Base-by-base conservation (phyloP, 1,140 invertebrate species). In the Drosophila kanapiae region DNA sequence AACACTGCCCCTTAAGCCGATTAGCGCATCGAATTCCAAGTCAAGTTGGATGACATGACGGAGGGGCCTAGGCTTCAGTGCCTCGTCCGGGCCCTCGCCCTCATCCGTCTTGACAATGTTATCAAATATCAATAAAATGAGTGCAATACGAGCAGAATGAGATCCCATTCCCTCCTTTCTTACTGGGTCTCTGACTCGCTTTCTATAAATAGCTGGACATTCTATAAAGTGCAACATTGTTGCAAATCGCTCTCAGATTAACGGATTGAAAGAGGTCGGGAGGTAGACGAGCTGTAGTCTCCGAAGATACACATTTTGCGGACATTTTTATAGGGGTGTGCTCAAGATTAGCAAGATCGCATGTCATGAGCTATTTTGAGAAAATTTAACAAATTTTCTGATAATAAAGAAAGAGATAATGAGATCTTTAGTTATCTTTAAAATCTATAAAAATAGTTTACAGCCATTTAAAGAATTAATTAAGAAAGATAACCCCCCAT, bases 111-210 rank as follows among this genome's bases (percentile, higher is more conserved):
- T 84, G 82, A 82, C 83, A 79, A 84, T 87, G 83, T 88, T 88
- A 87, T 87, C 83, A 84, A 65, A 88, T 88, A 88, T 87, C 84
- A 87, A 87, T 80, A 87, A 87, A 83, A 76, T 43, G 65, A 75
- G 58, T 64, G 53, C 45, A 81, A 65, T 71, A 60, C 69, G 76
- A 49, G 51, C 54, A 54, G 59, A 16, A 35, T 11, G 48, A 53
- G 40, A 51, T 37, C 67, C 53, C 65, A 18, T n/a, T 59, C 69
- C 18, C 37, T 9, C 10, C 23, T 11, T 45, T 16, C 23, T 62
- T n/a, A 11, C 18, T 9, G 33, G 6, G 33, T 16, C 51, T 40
- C 69, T 80, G 51, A 31, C 38, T 45, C 35, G 48, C n/a, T 10
- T 53, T 61, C 75, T 77, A 78, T 77, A 77, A 77, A 88, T 86